Evolutionary conservation across 2,113 vertebrate species (phyloP).

Genomic region (Cichladusa arquata): DNA sequence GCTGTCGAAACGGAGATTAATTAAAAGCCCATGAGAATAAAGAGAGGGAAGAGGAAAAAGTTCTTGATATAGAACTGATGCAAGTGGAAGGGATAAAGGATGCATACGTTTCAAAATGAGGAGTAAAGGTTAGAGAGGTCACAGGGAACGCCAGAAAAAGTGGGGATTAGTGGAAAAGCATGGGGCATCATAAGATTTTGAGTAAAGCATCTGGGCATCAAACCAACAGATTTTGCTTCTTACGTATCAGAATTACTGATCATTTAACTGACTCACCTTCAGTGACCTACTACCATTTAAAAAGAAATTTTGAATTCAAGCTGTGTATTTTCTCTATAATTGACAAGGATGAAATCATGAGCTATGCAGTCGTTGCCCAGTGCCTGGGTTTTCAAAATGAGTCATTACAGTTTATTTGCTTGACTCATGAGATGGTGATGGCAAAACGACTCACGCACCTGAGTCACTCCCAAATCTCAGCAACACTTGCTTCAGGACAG

Average conservation of each 20-base stretch:
- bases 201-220: background rate
- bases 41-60: background rate
- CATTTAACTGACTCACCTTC: background rate
- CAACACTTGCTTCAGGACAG: background rate
- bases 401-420: slow-evolving; percentile 4
- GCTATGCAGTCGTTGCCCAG: background rate
- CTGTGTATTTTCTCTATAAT: background rate
- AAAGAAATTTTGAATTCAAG: background rate
- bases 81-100: background rate
- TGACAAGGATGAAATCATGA: background rate
- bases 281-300: background rate
- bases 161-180: background rate
- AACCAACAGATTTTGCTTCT: background rate
- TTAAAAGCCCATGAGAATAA: background rate
- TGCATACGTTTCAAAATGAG: background rate
- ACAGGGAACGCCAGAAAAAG: background rate
- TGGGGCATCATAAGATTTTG: background rate
- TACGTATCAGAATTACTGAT: background rate
- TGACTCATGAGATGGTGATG: slow-evolving; percentile 1
- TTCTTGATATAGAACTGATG: background rate
- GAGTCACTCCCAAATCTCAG: slow-evolving; percentile 8
- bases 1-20: fast-evolving
- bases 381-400: background rate
- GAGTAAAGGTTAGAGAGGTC: background rate
- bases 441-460: background rate